phyloP scores from a whole-genome alignment of 2,113 vertebrate genomes.

The Plecturocebus donacophilus region DNA sequence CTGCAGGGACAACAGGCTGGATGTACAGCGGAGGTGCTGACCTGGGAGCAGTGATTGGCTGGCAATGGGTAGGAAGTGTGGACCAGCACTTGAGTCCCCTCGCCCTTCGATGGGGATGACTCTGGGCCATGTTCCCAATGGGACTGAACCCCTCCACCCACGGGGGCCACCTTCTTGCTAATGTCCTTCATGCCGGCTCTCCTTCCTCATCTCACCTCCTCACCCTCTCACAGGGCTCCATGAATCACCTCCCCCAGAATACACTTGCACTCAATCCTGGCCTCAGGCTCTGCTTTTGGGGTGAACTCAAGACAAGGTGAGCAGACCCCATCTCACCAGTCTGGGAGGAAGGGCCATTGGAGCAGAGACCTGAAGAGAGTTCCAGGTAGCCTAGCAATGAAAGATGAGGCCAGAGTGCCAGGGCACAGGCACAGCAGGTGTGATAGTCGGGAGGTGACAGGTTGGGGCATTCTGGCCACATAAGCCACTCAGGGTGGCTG shows the following conservation, averaged over 20 bases:
- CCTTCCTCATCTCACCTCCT: neutral
- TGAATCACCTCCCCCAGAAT: neutral
- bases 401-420: neutral
- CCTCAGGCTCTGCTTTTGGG: neutral
- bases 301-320: neutral
- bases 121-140: neutral
- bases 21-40: neutral
- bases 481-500: neutral
- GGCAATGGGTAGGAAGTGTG: neutral
- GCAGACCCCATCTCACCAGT: neutral
- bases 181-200: neutral
- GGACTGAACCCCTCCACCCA: neutral
- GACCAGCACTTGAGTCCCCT: neutral
- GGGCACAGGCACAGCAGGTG: neutral
- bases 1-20: neutral
- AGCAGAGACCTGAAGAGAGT: neutral
- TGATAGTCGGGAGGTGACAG: neutral
- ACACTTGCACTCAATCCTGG: neutral
- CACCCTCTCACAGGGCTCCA: neutral
- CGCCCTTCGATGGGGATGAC: neutral
- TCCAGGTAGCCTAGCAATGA: neutral
- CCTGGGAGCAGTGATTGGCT: neutral
- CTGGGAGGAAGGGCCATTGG: neutral
- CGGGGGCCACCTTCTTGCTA: neutral
- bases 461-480: neutral